Conservation (phyloP, 2,888 invertebrate genomes). For the Phasia obesa region DNA sequence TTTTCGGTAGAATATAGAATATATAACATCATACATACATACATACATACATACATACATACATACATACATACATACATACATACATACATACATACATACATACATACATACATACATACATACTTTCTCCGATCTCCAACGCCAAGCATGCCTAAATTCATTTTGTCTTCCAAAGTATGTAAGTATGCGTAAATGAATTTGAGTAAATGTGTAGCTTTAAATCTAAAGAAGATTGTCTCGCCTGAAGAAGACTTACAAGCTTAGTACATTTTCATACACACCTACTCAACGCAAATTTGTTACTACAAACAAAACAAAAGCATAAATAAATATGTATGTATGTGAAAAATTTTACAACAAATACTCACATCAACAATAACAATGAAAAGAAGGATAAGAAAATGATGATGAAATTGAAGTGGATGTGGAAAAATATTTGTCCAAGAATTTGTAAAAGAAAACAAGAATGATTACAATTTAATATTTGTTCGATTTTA, state of each 20-base stretch:
- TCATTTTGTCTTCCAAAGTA: constrained; percentile 1
- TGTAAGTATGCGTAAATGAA: neutral
- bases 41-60: too few relatives aligned
- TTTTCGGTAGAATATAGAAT: neutral
- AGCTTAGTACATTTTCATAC: neutral
- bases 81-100: too few relatives aligned
- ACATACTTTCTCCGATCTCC: constrained; percentile 10
- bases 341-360: constrained; percentile 18
- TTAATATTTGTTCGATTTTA: too few relatives aligned
- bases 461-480: neutral
- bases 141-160: neutral
- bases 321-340: constrained; percentile 26
- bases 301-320: constrained; percentile 12
- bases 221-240: constrained; percentile 5
- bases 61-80: too few relatives aligned
- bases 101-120: constrained; percentile 6
- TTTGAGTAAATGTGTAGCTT: neutral
- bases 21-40: too few relatives aligned
- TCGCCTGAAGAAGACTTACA: too few relatives aligned
- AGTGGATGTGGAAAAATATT: constrained; percentile 34
- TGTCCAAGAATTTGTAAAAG: constrained; percentile 19
- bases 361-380: neutral
- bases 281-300: constrained; percentile 1
- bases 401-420: constrained; percentile 18
- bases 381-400: neutral